Evolutionary conservation across 2,797 vertebrate genomes (phyloP), one percentile per base, ranked within the genome.

Genomic region (Anabacerthia variegaticeps): DNA sequence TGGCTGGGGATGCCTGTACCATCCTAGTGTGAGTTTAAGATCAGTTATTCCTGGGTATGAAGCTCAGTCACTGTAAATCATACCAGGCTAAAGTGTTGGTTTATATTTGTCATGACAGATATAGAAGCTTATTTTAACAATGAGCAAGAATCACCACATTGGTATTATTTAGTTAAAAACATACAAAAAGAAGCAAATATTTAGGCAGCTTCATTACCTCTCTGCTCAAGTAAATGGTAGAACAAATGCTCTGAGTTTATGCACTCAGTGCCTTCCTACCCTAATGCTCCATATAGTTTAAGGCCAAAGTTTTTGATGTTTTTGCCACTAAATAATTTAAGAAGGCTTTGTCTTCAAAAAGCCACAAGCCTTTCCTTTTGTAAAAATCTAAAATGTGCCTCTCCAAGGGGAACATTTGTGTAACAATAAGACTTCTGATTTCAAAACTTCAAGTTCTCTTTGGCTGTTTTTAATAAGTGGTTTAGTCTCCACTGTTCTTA

Each of bases 91-190:
- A 90, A 88, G 74, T 43, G 32, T 41, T 73, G 39, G 19, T 5
- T 2, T 59, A 3, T 63, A 74, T 96, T 94, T 83, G 32, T 93
- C 86, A 83, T 39, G 18, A 14, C 48, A 37, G n/a, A 37, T 73
- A 22, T 4, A 61, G 51, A 82, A 59, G 28, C 16, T 37, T 73
- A 55, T 65, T 68, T 28, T 34, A 76, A 51, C 32, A 52, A 56
- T 44, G 51, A 58, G 32, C 30, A 94, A 85, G 63, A 66, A 92
- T 41, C 34, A 88, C 36, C 28, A 68, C 23, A 43, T 49, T 56
- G 48, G 23, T 61, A 89, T 55, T 92, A 82, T 81, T 92, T 79
- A 49, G 26, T 81, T 89, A 24, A 85, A 94, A 94, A 94, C 90
- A 27, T 30, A 90, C 28, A 43, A 86, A 95, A 89, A 8, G 11